Percentiles rank a stretch among this genome's conserved stretches.
These are phyloP conservation scores for Salpingus planirostris DNA, from an alignment of 2,888 invertebrate species.

Conservation along the genomic window DNA sequence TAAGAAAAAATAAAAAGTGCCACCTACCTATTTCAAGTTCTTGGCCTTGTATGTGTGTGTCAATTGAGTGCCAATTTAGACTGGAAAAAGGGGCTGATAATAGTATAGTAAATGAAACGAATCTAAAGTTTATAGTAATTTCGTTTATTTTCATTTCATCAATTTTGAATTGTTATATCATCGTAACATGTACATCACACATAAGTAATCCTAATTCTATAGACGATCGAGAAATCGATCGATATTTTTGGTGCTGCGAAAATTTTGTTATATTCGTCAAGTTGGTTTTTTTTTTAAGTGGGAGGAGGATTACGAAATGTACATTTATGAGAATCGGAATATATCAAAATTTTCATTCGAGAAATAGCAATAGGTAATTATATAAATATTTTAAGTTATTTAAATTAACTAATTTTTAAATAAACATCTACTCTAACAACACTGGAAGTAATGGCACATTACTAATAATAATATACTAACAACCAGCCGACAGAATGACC, in stretches of 20 bases:
- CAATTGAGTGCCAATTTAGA: constrained; percentile 21
- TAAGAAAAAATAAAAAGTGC: constrained; percentile 31
- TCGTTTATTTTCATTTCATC: constrained; percentile 39
- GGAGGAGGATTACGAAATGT: constrained; percentile 4
- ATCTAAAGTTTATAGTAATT: constrained; percentile 29
- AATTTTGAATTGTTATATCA: constrained; percentile 43
- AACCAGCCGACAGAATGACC: constrained; percentile 39
- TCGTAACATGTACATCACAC: constrained; percentile 45
- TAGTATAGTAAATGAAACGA: constrained; percentile 13
- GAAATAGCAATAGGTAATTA: no score
- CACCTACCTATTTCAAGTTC: constrained; percentile 36
- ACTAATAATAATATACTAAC: constrained; percentile 30
- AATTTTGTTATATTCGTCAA: constrained; percentile 37
- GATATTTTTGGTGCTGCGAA: constrained; percentile 34
- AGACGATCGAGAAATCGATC: constrained; percentile 15
- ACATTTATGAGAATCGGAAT: constrained; percentile 19
- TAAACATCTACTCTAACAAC: constrained; percentile 40
- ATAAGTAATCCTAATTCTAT: constrained; percentile 37
- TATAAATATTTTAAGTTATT: constrained; percentile 35
- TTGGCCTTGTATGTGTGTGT: constrained; percentile 12
- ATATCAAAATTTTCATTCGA: constrained; percentile 41
- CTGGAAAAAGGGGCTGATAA: constrained; percentile 18
- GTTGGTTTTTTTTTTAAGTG: constrained; percentile 7
- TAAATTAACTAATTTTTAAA: constrained; percentile 38
- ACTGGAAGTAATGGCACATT: constrained; percentile 41